A percentile compares a stretch with the other conserved stretches of the same genome.
These are phyloP conservation scores for Labeo rohita DNA, from an alignment of 2,113 vertebrate species.

Conservation along the genomic window DNA sequence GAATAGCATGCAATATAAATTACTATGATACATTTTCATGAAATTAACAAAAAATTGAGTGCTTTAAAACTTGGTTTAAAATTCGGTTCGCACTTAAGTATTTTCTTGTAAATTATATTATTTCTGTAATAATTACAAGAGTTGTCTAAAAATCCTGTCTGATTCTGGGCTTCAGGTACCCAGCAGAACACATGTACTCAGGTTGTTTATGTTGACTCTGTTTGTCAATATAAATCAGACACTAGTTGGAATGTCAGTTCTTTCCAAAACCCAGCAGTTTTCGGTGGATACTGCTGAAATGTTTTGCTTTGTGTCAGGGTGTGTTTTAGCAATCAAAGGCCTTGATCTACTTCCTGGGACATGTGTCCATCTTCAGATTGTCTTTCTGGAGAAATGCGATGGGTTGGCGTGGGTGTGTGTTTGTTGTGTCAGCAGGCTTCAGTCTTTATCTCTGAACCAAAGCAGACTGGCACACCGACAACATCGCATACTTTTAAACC, in stretches of 20 bases:
- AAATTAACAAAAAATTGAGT: background rate
- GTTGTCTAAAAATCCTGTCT: background rate
- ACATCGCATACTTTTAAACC: background rate
- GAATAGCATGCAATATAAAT: no score
- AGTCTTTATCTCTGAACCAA: background rate
- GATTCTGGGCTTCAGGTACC: background rate
- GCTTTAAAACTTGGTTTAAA: background rate
- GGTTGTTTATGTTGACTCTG: background rate
- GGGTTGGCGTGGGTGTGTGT: background rate
- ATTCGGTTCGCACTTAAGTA: no score
- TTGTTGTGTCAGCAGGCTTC: slow-evolving; percentile 4
- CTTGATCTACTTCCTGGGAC: slow-evolving; percentile 11
- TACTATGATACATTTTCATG: no score
- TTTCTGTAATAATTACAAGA: background rate
- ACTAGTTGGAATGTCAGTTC: background rate
- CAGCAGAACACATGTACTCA: background rate
- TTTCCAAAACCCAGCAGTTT: slow-evolving; percentile 5
- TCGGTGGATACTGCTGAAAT: background rate
- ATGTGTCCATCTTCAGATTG: slow-evolving; percentile 3
- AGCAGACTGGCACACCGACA: background rate
- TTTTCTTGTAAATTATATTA: no score
- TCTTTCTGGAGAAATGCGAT: background rate
- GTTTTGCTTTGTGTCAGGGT: slow-evolving; percentile 19
- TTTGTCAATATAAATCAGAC: background rate
- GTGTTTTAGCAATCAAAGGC: slow-evolving; percentile 34